Percentiles rank a stretch among this genome's conserved stretches.
Evolutionary conservation across 2,797 vertebrate species (phyloP).

Genomic region (Hylomyscus alleni): DNA sequence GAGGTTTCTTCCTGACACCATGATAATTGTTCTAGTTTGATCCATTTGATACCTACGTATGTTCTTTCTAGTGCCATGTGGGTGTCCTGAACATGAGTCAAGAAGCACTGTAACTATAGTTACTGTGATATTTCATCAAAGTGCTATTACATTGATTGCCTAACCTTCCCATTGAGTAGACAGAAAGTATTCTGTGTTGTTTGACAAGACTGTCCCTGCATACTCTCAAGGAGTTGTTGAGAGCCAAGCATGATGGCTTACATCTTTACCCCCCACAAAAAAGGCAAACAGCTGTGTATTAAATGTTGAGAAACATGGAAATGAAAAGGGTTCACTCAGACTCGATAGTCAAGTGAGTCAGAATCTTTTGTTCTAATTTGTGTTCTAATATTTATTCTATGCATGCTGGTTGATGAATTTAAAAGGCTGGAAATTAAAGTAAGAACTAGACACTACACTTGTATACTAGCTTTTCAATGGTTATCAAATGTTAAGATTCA

Average conservation of each 20-base stretch:
- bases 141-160: not conserved
- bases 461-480: not conserved
- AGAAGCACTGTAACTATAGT: not conserved
- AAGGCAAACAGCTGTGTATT: no score
- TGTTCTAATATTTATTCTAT: not conserved
- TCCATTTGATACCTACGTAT: not conserved
- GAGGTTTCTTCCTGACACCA: not conserved
- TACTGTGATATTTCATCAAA: not conserved
- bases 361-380: not conserved
- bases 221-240: not conserved
- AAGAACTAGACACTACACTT: not conserved
- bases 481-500: not conserved
- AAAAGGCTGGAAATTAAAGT: not conserved
- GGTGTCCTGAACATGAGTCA: not conserved
- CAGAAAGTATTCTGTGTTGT: not conserved
- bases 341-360: rapidly evolving
- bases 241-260: not conserved
- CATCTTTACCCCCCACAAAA: not conserved
- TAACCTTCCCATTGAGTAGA: not conserved
- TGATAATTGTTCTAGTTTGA: not conserved
- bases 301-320: not conserved
- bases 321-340: not conserved
- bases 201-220: not conserved
- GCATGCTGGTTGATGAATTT: not conserved
- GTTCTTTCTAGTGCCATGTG: not conserved